A percentile compares a stretch with the other conserved stretches of the same genome.
Conservation (phyloP, 64 coral and sea anemone genomes). For the Hydrozoanthus tunicans region DNA sequence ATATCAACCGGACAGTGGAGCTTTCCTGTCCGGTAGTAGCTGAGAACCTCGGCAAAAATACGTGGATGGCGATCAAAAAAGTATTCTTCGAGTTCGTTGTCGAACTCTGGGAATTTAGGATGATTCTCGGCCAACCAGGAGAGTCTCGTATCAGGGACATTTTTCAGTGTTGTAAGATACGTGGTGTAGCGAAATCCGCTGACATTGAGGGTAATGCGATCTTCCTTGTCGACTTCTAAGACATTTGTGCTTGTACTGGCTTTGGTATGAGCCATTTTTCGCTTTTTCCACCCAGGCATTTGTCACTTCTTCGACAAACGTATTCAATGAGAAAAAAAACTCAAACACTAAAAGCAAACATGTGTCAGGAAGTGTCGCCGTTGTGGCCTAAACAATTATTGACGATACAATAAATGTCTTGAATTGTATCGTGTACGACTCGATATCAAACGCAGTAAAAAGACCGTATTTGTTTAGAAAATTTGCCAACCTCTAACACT, state of each 20-base stretch:
- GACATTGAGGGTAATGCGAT: conserved; percentile 84
- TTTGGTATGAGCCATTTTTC: conserved; percentile 18
- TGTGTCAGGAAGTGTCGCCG: background rate
- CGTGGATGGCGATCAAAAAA: conserved; percentile 93
- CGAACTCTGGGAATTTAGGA: conserved; percentile 80
- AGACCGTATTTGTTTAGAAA: conserved; percentile 7
- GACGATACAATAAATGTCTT: conserved; percentile 27
- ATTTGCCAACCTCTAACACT: background rate
- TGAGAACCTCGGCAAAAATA: conserved; percentile 88
- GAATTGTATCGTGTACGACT: conserved; percentile 38
- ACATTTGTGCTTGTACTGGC: conserved; percentile 29
- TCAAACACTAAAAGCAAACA: conserved; percentile 31
- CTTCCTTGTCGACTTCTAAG: conserved; percentile 58
- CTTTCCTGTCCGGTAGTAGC: conserved; percentile 88
- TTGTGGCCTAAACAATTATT: background rate
- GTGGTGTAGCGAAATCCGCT: conserved; percentile 87
- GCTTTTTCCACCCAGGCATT: conserved; percentile 60
- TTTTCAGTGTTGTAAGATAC: conserved; percentile 74
- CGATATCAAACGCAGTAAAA: conserved; percentile 9
- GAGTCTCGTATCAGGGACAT: conserved; percentile 82
- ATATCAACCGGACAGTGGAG: conserved; percentile 86
- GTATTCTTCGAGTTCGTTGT: conserved; percentile 82
- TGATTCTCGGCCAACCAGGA: conserved; percentile 96
- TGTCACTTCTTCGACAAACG: conserved; percentile 19
- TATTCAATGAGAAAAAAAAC: conserved; percentile 2